phyloP scores from a whole-genome alignment of 1,140 invertebrate species.

The Drosophila subpulchrella region DNA sequence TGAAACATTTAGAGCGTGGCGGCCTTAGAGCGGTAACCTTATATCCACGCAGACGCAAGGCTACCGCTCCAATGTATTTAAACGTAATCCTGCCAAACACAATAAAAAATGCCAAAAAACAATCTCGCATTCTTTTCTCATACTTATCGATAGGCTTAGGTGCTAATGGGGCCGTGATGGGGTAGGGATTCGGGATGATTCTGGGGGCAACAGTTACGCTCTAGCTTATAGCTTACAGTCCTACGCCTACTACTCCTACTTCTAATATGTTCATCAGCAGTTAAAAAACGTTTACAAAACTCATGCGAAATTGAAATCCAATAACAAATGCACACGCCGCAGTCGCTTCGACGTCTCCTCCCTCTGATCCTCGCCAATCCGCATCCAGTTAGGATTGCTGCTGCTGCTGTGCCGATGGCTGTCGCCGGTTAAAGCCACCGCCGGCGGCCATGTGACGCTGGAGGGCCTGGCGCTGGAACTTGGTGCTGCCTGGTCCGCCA shows the following conservation, averaged over 20 bases:
- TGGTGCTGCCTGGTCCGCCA: constrained; percentile 43
- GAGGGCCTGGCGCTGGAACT: constrained; percentile 69
- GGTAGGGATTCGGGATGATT: neutral
- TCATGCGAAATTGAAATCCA: constrained; percentile 63
- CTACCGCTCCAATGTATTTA: neutral
- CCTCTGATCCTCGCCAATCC: constrained; percentile 10
- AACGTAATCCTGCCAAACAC: constrained; percentile 24
- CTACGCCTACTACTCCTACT: constrained; percentile 41
- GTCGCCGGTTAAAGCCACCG: constrained; percentile 59
- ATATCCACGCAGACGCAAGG: too few relatives aligned
- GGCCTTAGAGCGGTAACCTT: neutral
- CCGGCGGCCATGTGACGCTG: constrained; percentile 68
- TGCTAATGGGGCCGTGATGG: constrained; percentile 1
- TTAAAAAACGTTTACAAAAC: constrained; percentile 75
- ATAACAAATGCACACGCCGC: constrained; percentile 45
- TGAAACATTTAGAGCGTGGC: constrained; percentile 34
- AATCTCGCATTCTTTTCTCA: constrained; percentile 10
- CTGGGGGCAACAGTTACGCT: constrained; percentile 49
- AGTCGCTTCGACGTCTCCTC: constrained; percentile 7
- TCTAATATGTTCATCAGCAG: constrained; percentile 69
- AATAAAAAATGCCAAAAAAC: constrained; percentile 59
- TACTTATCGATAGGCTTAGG: constrained; percentile 28
- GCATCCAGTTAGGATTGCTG: constrained; percentile 69
- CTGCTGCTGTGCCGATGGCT: constrained; percentile 56
- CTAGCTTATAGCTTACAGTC: constrained; percentile 75